These are phyloP conservation scores for Drosophila navojoa DNA, from an alignment of 1,140 invertebrate species.

Conservation along the genomic window DNA sequence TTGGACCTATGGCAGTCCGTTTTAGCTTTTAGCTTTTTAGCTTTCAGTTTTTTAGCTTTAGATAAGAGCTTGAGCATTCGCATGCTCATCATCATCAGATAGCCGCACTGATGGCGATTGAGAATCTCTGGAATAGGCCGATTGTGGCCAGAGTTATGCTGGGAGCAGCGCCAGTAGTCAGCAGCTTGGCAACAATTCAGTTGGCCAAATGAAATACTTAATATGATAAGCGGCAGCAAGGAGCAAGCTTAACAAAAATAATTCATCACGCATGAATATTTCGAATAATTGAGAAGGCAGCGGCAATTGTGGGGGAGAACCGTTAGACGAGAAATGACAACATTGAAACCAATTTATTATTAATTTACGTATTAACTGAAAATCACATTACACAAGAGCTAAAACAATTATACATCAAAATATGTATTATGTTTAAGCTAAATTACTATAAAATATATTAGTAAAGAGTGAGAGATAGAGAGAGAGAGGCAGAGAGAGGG, in stretches of 20 bases:
- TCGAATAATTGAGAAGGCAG: too few relatives aligned
- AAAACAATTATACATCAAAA: too few relatives aligned
- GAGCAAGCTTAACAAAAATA: neutral
- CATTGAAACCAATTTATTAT: too few relatives aligned
- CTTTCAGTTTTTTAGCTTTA: neutral
- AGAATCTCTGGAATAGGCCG: neutral
- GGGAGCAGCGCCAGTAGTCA: neutral
- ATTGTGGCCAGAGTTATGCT: slow-evolving; percentile 15
- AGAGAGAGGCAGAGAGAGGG: too few relatives aligned
- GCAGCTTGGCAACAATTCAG: slow-evolving; percentile 20
- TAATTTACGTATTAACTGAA: too few relatives aligned
- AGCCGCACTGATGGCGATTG: slow-evolving; percentile 5
- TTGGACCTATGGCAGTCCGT: slow-evolving; percentile 3
- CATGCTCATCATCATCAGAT: slow-evolving; percentile 20
- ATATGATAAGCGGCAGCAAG: neutral
- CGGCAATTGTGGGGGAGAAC: too few relatives aligned
- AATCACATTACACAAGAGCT: too few relatives aligned
- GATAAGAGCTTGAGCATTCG: slow-evolving; percentile 18
- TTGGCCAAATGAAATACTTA: slow-evolving; percentile 16
- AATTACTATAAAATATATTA: too few relatives aligned
- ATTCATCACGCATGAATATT: too few relatives aligned
- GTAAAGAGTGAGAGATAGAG: too few relatives aligned
- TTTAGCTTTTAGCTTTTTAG: neutral
- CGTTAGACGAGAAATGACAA: too few relatives aligned
- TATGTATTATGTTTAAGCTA: too few relatives aligned